phyloP scores from a whole-genome alignment of 2,113 vertebrate genomes.

The Microcebus lehilahytsara region DNA sequence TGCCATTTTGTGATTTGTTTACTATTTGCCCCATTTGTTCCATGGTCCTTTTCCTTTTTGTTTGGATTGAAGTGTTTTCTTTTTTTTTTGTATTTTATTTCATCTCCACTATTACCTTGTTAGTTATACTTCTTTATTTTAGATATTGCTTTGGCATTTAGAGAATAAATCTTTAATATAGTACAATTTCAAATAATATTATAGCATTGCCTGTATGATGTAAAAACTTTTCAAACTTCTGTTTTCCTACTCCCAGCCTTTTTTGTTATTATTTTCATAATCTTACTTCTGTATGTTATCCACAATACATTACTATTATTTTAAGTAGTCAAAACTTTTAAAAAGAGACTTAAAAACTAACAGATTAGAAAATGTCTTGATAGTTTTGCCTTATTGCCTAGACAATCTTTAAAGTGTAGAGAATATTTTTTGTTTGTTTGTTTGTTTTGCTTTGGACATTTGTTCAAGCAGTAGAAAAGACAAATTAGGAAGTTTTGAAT shows the following conservation, averaged over 20 bases:
- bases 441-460: slow-evolving; percentile 16
- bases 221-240: not conserved
- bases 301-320: not conserved
- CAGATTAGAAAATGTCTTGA: not conserved
- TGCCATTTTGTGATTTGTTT: not conserved
- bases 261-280: not conserved
- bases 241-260: not conserved
- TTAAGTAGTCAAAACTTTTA: not conserved
- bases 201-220: not conserved
- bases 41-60: not conserved
- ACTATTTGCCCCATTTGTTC: not conserved
- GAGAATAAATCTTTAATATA: not conserved
- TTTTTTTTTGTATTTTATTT: not conserved
- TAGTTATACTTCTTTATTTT: not conserved
- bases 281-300: not conserved
- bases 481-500: not conserved
- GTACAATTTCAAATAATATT: not conserved
- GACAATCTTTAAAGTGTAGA: not conserved
- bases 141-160: not conserved
- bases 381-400: not conserved
- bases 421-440: not conserved
- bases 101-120: not conserved
- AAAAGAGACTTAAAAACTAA: not conserved
- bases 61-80: not conserved
- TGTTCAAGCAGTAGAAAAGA: not conserved